phyloP scores from a whole-genome alignment of 2,888 invertebrate genomes.

The Drosophila hawaiiensis region DNA sequence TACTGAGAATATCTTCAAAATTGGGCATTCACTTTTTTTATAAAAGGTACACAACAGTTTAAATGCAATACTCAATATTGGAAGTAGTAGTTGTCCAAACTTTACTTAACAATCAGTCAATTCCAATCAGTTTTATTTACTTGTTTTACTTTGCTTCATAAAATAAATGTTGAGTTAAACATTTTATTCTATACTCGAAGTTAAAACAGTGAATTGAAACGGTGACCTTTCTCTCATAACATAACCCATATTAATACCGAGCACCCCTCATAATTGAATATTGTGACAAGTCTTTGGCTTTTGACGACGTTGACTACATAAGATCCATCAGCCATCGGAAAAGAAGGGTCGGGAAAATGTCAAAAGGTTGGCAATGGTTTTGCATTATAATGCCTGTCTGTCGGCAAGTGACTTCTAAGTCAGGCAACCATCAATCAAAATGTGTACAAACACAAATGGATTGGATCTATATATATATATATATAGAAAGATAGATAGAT shows the following conservation, averaged over 20 bases:
- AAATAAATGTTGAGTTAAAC: not conserved
- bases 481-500: not conserved
- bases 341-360: constrained; percentile 28
- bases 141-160: not conserved
- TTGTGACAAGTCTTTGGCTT: constrained; percentile 18
- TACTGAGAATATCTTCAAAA: not conserved
- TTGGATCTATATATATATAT: not conserved
- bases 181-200: not conserved
- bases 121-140: not conserved
- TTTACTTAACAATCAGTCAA: not conserved
- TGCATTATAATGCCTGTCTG: constrained; percentile 39
- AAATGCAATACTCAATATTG: not conserved
- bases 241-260: not conserved
- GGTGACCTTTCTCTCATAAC: not conserved
- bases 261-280: constrained; percentile 10
- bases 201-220: not conserved
- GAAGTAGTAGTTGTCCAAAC: not conserved
- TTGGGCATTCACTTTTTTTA: not conserved
- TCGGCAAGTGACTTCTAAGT: constrained; percentile 32
- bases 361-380: constrained; percentile 22
- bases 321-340: constrained; percentile 6
- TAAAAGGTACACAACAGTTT: not conserved
- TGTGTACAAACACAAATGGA: constrained; percentile 30
- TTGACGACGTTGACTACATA: constrained; percentile 8
- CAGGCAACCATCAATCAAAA: constrained; percentile 59